Conservation (phyloP, 2,113 vertebrate species). For the Perca flavescens region DNA sequence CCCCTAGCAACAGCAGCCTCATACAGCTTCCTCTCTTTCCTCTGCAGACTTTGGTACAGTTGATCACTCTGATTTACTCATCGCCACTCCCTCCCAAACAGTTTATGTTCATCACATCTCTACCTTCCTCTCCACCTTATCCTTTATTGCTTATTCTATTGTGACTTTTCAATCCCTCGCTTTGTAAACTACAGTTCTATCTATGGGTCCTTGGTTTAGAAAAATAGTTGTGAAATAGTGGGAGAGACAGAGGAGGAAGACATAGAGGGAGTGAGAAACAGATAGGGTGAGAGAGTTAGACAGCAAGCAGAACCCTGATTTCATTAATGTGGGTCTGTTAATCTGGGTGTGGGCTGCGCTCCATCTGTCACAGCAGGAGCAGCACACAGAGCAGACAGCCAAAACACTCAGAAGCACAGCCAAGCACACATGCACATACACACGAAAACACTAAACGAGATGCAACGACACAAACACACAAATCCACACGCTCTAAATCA, state of each 20-base stretch:
- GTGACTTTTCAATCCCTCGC: conserved; percentile 1
- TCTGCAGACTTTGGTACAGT: conserved; percentile 39
- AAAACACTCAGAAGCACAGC: conserved; percentile 53
- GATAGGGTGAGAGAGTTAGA: conserved; percentile 43
- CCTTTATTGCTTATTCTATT: neutral
- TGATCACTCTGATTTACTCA: conserved; percentile 51
- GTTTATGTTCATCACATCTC: neutral
- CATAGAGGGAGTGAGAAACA: conserved; percentile 23
- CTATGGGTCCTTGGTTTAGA: conserved; percentile 23
- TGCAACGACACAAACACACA: conserved; percentile 14
- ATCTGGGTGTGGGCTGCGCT: conserved; percentile 80
- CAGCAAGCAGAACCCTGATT: conserved; percentile 67
- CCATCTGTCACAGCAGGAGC: conserved; percentile 80
- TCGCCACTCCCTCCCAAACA: conserved; percentile 22
- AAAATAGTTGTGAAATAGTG: conserved; percentile 22
- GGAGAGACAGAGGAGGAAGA: conserved; percentile 8
- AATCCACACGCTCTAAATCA: conserved; percentile 16
- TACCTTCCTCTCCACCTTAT: conserved; percentile 19
- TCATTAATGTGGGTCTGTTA: conserved; percentile 78
- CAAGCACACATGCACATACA: conserved; percentile 22
- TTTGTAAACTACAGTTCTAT: conserved; percentile 21
- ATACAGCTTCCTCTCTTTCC: conserved; percentile 35
- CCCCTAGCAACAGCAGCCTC: conserved; percentile 81
- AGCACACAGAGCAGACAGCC: conserved; percentile 69
- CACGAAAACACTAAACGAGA: conserved; percentile 23